phyloP scores from a whole-genome alignment of 2,113 vertebrate genomes.

The Syngnathus typhle region DNA sequence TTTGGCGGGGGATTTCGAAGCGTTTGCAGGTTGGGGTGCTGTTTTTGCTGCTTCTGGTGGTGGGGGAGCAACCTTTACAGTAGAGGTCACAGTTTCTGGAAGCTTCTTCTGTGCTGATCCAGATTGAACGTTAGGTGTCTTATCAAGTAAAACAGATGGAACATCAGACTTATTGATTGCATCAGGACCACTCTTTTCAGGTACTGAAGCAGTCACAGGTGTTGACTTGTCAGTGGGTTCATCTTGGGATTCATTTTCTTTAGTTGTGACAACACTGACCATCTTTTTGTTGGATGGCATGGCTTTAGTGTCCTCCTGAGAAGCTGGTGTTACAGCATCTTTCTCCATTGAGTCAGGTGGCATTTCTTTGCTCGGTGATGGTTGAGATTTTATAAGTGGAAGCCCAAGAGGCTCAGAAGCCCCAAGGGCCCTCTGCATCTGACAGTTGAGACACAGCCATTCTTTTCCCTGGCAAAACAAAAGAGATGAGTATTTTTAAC shows the following conservation, averaged over 20 bases:
- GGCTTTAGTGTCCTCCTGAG: slow-evolving; percentile 21
- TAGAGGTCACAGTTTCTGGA: slow-evolving; percentile 42
- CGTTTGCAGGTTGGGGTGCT: slow-evolving; percentile 46
- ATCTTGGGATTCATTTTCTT: slow-evolving; percentile 16
- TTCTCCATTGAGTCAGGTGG: slow-evolving; percentile 16
- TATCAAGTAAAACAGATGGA: slow-evolving; percentile 25
- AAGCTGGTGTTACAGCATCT: slow-evolving; percentile 7
- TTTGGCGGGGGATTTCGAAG: slow-evolving; percentile 44
- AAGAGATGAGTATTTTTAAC: background rate
- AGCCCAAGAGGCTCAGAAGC: slow-evolving; percentile 72
- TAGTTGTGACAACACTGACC: slow-evolving; percentile 9
- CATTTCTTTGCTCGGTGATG: slow-evolving; percentile 59
- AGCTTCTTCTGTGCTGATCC: slow-evolving; percentile 33
- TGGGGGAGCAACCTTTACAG: slow-evolving; percentile 53
- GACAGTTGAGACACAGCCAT: slow-evolving; percentile 92
- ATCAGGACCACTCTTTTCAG: slow-evolving; percentile 34
- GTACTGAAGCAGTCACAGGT: slow-evolving; percentile 26
- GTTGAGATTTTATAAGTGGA: slow-evolving; percentile 63
- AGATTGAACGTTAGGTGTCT: slow-evolving; percentile 33
- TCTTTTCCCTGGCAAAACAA: slow-evolving; percentile 73
- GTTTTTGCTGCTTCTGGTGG: slow-evolving; percentile 3
- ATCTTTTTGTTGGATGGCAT: slow-evolving; percentile 24
- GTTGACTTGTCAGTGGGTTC: slow-evolving; percentile 25
- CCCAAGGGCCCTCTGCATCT: slow-evolving; percentile 86
- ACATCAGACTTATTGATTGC: slow-evolving; percentile 21